A percentile compares a stretch with the other conserved stretches of the same genome.
phyloP scores from a whole-genome alignment of 23 tunicate species.

The Aplidium turbinatum region DNA sequence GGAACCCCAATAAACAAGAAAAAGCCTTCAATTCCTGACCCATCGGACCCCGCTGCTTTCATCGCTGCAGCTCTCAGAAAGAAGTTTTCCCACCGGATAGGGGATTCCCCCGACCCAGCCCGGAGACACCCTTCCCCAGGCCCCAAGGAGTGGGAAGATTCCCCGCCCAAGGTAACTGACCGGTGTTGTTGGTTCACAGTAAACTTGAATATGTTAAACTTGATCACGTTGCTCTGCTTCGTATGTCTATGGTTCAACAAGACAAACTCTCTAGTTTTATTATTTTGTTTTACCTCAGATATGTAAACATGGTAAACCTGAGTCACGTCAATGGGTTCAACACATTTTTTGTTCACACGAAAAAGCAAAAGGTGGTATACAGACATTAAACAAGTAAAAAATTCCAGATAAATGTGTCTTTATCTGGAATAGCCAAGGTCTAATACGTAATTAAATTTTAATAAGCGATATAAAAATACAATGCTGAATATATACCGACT shows the following conservation, averaged over 20 bases:
- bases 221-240: not conserved
- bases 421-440: no score
- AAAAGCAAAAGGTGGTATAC: no score
- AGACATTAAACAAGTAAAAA: no score
- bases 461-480: no score
- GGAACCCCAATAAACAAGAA: constrained; percentile 77
- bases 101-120: constrained; percentile 37
- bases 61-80: constrained; percentile 82
- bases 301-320: no score
- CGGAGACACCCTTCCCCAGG: constrained; percentile 10
- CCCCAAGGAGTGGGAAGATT: constrained; percentile 69
- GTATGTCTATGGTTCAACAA: no score
- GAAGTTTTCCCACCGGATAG: constrained; percentile 69
- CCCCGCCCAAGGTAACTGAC: constrained; percentile 64
- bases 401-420: no score
- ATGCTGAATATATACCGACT: no score
- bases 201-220: not conserved
- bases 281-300: not conserved
- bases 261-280: not conserved
- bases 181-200: not conserved
- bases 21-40: constrained; percentile 34
- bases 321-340: no score
- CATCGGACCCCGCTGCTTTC: constrained; percentile 82
- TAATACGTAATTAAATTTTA: no score
- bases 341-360: no score